Base-by-base conservation (phyloP, 2,888 invertebrate species). In the Drosophila kambysellisi region DNA sequence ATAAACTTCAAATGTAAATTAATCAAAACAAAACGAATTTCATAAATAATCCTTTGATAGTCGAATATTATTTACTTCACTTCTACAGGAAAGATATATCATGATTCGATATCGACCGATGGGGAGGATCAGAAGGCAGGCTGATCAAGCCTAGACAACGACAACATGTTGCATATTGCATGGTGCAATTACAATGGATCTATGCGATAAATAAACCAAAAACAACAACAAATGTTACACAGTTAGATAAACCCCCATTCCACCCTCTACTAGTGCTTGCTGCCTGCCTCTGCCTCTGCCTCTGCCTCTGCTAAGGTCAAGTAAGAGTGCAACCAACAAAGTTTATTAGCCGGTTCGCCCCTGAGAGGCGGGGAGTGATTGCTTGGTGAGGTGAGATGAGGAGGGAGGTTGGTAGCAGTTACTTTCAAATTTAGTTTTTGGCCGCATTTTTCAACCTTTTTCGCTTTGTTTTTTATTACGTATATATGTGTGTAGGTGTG, bases 341-440 rank as follows among this genome's bases (percentile, higher is more conserved):
- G 11, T 53, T 67, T 35, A 67, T 67, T 67, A 46, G 53, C 2
- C 39, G 15, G 30, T 1, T 5, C 3, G 11, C 12, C 4, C 4
- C n/a, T 17, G 41, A n/a, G 2, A 9, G 7, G 32, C 17, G 9
- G 25, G 9, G 35, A 25, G 32, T n/a, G 17, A 46, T 17, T 46
- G 46, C 20, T 12, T 46, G 20, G 7, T 46, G 12, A 11, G 37
- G 25, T 7, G 33, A 11, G 37, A n/a, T 7, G 33, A 5, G 51
- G 6, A 6, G 48, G 17, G 11, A 35, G 3, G 9, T 11, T 20
- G 17, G 6, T 9, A 12, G 17, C 35, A 43, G 15, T 39, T 20
- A 76, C 83, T 84, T 84, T 81, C 71, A 73, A 87, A 82, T 89
- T 89, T 88, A 71, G 81, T 82, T 85, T 82, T 88, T 74, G 75